These are phyloP conservation scores for Germaria angustata DNA, from an alignment of 2,888 invertebrate genomes.

Conservation along the genomic window DNA sequence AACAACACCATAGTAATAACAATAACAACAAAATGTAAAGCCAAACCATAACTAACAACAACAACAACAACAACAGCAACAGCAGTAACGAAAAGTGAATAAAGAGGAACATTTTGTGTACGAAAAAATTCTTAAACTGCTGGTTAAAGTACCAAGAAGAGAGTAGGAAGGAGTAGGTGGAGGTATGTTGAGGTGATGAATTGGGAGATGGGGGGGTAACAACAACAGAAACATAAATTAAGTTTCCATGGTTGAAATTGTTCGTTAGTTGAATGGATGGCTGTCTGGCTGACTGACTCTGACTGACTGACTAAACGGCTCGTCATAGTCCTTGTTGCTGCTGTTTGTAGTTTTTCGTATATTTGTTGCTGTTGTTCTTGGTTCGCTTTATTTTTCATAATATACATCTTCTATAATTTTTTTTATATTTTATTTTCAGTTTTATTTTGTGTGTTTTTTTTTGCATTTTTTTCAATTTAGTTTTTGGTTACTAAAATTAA, in stretches of 20 bases:
- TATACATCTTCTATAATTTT: conserved; percentile 53
- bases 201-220: conserved; percentile 33
- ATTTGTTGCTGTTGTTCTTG: conserved; percentile 38
- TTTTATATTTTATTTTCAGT: conserved; percentile 38
- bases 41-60: conserved; percentile 58
- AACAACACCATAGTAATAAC: not conserved
- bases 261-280: conserved; percentile 65
- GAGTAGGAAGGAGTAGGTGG: no score
- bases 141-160: conserved; percentile 3
- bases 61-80: conserved; percentile 38
- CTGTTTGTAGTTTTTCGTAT: conserved; percentile 27
- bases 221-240: conserved; percentile 77
- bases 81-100: conserved; percentile 1
- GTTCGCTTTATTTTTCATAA: conserved; percentile 55
- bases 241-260: conserved; percentile 80
- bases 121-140: conserved; percentile 58
- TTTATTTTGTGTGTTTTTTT: conserved; percentile 51
- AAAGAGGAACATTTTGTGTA: conserved; percentile 50
- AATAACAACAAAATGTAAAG: conserved; percentile 41
- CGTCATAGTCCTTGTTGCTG: conserved; percentile 52
- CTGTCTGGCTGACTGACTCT: conserved; percentile 72
- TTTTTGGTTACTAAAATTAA: conserved; percentile 63
- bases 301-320: conserved; percentile 48
- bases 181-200: conserved; percentile 31
- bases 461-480: conserved; percentile 64